These are phyloP conservation scores for Grantiella picta DNA, from an alignment of 2,113 vertebrate genomes.

Conservation along the genomic window DNA sequence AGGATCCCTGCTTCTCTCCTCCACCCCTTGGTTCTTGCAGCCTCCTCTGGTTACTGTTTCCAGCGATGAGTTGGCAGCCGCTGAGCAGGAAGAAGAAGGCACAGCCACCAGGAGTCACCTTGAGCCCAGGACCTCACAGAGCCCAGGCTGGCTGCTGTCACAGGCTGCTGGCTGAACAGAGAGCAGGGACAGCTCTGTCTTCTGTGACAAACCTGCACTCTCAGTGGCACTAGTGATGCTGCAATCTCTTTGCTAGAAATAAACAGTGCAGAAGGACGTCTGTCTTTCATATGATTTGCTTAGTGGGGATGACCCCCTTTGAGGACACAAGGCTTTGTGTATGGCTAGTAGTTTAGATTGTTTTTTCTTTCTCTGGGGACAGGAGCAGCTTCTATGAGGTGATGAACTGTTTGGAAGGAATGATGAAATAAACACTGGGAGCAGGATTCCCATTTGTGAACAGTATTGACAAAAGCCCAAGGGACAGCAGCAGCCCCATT, in stretches of 20 bases:
- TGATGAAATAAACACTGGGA: not conserved
- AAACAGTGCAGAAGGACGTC: accelerated
- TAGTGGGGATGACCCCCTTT: no score
- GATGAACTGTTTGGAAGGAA: not conserved
- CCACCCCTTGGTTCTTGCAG: not conserved
- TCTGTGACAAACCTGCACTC: not conserved
- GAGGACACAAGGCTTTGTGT: not conserved
- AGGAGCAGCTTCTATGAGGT: not conserved
- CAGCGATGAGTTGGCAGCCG: accelerated
- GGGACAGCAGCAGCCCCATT: not conserved
- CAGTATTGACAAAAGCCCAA: not conserved
- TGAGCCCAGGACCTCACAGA: not conserved
- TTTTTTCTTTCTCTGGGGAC: not conserved
- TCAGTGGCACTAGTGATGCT: not conserved
- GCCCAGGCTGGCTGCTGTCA: not conserved
- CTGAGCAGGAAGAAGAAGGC: not conserved
- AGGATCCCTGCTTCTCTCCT: not conserved
- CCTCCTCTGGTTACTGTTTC: not conserved
- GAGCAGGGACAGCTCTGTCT: not conserved
- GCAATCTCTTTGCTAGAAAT: not conserved
- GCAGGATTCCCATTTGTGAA: not conserved
- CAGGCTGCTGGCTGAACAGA: not conserved
- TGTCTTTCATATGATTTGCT: not conserved
- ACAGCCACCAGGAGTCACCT: not conserved
- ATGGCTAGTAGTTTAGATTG: not conserved